A percentile compares a stretch with the other conserved stretches of the same genome.
Conservation (phyloP, 2,797 vertebrate species). For the Melanotaenia pygmaea region DNA sequence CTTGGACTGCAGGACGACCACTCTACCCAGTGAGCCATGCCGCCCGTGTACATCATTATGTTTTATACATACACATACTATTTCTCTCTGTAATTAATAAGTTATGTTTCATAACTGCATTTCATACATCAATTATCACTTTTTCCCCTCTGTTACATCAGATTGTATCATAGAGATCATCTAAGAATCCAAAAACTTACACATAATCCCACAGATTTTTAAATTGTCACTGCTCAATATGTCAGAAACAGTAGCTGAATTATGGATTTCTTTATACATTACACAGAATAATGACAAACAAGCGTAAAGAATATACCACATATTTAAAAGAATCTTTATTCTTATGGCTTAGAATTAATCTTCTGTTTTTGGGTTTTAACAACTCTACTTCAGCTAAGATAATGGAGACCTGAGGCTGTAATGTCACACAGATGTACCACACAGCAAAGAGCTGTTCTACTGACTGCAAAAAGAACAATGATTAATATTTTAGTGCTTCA, state of each 20-base stretch:
- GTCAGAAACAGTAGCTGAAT: neutral
- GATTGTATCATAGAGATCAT: neutral
- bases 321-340: conserved; percentile 67
- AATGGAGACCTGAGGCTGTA: conserved; percentile 15
- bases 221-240: neutral
- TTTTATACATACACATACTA: neutral
- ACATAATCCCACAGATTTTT: neutral
- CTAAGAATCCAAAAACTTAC: neutral
- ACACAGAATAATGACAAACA: neutral
- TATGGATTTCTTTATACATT: neutral
- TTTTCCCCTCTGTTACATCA: neutral
- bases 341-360: conserved; percentile 59
- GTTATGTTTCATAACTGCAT: too few species aligned
- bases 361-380: conserved; percentile 39
- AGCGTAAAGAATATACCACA: conserved; percentile 17
- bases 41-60: too few species aligned
- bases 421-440: conserved; percentile 42
- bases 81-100: too few species aligned
- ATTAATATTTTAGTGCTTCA: conserved; percentile 60
- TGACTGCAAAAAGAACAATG: conserved; percentile 33
- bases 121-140: neutral
- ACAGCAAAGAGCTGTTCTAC: conserved; percentile 40
- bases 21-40: too few species aligned
- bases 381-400: conserved; percentile 36
- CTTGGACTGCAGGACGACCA: too few species aligned